These are phyloP conservation scores for Sebastes miniatus DNA, from an alignment of 2,797 vertebrate genomes.

Conservation along the genomic window DNA sequence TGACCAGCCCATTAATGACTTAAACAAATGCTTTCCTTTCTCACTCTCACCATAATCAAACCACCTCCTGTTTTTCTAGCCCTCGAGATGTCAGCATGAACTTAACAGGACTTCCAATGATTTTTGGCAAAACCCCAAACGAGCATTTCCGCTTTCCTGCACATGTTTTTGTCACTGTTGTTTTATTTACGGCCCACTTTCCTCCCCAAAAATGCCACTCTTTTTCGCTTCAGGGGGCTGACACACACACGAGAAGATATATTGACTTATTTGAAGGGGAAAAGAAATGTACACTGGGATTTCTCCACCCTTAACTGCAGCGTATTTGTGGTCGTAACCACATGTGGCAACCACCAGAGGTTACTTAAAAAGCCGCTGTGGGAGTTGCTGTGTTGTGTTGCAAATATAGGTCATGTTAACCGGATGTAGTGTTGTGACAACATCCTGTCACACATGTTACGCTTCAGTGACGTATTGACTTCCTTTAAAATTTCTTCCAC, in stretches of 20 bases:
- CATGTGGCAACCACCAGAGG: slow-evolving; percentile 24
- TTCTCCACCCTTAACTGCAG: not conserved
- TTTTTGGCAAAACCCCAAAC: slow-evolving; percentile 1
- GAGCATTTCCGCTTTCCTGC: not conserved
- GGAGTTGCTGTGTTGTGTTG: slow-evolving; percentile 3
- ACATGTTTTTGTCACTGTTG: slow-evolving; percentile 3
- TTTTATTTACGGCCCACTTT: slow-evolving; percentile 19
- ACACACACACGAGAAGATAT: not conserved
- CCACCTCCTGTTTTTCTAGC: not conserved
- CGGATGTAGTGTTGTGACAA: slow-evolving; percentile 10
- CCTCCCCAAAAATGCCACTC: not conserved
- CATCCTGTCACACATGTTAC: slow-evolving; percentile 14
- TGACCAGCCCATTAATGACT: slow-evolving; percentile 42
- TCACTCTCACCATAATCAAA: slow-evolving; percentile 13
- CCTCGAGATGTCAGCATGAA: not conserved
- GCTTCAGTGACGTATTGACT: not conserved
- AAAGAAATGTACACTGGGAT: not conserved
- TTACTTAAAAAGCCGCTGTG: slow-evolving; percentile 20
- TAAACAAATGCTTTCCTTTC: slow-evolving; percentile 53
- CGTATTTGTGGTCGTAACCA: slow-evolving; percentile 19
- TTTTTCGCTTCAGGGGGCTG: not conserved
- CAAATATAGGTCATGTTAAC: slow-evolving; percentile 18
- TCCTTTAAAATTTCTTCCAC: not conserved
- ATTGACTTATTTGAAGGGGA: slow-evolving; percentile 7
- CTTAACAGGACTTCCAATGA: not conserved